Percentiles rank a stretch among this genome's conserved stretches.
These are phyloP conservation scores for Ochropleura leucogaster DNA, from an alignment of 2,888 invertebrate species.

Conservation along the genomic window DNA sequence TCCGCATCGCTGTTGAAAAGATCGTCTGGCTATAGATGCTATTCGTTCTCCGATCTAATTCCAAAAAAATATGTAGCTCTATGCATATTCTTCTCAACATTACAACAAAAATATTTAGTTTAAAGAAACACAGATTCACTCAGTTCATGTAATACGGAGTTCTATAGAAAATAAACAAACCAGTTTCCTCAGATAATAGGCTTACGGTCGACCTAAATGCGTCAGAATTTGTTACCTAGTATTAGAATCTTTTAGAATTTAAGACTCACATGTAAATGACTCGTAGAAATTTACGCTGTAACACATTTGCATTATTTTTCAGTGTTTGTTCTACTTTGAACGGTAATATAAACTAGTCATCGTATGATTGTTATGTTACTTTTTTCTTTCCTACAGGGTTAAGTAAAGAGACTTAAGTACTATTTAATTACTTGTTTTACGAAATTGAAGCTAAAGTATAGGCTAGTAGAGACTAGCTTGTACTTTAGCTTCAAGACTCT, in stretches of 20 bases:
- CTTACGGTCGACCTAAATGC: slow-evolving; percentile 59
- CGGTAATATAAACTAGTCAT: background rate
- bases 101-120: slow-evolving; percentile 24
- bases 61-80: background rate
- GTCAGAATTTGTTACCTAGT: slow-evolving; percentile 46
- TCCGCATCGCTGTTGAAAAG: background rate
- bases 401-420: background rate
- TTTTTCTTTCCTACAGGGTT: background rate
- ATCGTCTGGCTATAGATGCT: background rate
- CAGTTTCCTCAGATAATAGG: slow-evolving; percentile 48
- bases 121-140: slow-evolving; percentile 32
- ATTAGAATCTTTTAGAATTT: slow-evolving; percentile 21
- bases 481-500: too few relatives aligned
- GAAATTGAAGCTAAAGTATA: too few relatives aligned
- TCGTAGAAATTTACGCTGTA: slow-evolving; percentile 27
- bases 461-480: background rate
- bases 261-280: slow-evolving; percentile 9
- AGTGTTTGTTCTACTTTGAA: slow-evolving; percentile 10
- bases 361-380: background rate
- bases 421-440: background rate
- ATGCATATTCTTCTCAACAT: slow-evolving; percentile 9
- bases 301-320: slow-evolving; percentile 4
- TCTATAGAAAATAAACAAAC: slow-evolving; percentile 20
- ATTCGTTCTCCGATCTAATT: background rate
- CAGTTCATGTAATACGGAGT: slow-evolving; percentile 37